Evolutionary conservation across 2,797 vertebrate genomes (phyloP).

Genomic region (Sebastes matsubarae): DNA sequence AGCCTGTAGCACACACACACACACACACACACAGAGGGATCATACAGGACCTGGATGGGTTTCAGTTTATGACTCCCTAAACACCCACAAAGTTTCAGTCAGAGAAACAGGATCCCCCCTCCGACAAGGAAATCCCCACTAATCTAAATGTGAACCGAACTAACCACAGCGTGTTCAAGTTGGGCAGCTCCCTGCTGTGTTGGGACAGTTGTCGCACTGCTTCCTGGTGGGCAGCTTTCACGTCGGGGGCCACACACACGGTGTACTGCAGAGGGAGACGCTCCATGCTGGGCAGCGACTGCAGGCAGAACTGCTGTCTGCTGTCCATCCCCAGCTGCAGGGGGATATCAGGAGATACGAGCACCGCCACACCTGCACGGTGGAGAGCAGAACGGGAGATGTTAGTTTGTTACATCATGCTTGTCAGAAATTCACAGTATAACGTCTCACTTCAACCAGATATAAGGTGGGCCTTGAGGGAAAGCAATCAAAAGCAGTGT

Average conservation of each 20-base stretch:
- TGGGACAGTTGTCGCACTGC: constrained; percentile 63
- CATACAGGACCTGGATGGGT: neutral
- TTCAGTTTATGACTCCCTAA: neutral
- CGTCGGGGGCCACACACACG: constrained; percentile 84
- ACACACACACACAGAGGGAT: neutral
- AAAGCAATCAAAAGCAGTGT: constrained; percentile 1
- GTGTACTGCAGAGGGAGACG: constrained; percentile 85
- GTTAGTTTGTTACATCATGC: neutral
- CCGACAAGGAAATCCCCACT: neutral
- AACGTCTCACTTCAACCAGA: neutral
- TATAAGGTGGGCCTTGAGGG: neutral
- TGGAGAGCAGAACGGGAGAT: constrained; percentile 1
- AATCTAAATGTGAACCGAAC: constrained; percentile 35
- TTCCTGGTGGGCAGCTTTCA: constrained; percentile 82
- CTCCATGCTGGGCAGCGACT: constrained; percentile 78
- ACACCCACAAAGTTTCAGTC: neutral
- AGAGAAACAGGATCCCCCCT: neutral
- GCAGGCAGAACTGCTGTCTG: constrained; percentile 87
- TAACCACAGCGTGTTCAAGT: constrained; percentile 83
- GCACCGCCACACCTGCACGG: constrained; percentile 86
- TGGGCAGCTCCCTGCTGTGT: constrained; percentile 77
- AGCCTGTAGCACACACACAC: constrained; percentile 68
- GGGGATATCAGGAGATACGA: constrained; percentile 81
- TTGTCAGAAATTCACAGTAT: neutral
- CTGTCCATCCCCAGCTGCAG: constrained; percentile 86